phyloP scores from a whole-genome alignment of 2,888 invertebrate species.

The Lamellibrachia columna region DNA sequence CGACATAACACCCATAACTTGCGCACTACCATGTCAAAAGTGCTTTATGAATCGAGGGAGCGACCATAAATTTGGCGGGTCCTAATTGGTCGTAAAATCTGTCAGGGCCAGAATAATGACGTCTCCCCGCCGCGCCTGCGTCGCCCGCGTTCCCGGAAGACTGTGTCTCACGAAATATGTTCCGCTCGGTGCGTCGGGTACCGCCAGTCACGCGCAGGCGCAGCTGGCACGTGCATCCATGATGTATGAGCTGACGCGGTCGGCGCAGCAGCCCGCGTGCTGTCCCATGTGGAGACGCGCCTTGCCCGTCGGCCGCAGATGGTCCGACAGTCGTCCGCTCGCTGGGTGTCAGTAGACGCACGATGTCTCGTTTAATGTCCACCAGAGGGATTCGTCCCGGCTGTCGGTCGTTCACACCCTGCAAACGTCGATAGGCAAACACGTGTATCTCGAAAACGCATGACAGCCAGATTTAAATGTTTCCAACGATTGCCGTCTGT shows the following conservation, averaged over 20 bases:
- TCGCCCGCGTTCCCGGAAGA: conserved; percentile 6
- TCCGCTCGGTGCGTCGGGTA: conserved; percentile 1
- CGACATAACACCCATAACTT: neutral
- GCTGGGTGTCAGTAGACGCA: neutral
- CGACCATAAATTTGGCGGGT: conserved; percentile 10
- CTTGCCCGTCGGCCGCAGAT: neutral
- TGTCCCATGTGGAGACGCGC: neutral
- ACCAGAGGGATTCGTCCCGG: neutral
- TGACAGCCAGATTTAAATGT: neutral
- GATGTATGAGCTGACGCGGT: neutral
- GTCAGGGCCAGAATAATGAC: conserved; percentile 16
- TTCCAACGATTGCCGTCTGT: neutral
- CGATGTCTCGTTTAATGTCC: conserved; percentile 4
- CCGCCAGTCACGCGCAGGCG: neutral
- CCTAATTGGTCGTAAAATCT: conserved; percentile 16
- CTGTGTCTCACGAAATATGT: conserved; percentile 4
- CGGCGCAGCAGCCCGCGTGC: neutral
- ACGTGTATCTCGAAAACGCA: neutral
- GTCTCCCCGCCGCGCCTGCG: neutral
- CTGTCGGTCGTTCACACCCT: neutral
- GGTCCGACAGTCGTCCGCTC: neutral
- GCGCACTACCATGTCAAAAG: neutral
- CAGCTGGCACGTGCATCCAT: neutral
- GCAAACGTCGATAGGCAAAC: neutral
- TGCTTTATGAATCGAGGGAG: conserved; percentile 16